phyloP scores from a whole-genome alignment of 2,113 vertebrate species.

The Phaetusa simplex region DNA sequence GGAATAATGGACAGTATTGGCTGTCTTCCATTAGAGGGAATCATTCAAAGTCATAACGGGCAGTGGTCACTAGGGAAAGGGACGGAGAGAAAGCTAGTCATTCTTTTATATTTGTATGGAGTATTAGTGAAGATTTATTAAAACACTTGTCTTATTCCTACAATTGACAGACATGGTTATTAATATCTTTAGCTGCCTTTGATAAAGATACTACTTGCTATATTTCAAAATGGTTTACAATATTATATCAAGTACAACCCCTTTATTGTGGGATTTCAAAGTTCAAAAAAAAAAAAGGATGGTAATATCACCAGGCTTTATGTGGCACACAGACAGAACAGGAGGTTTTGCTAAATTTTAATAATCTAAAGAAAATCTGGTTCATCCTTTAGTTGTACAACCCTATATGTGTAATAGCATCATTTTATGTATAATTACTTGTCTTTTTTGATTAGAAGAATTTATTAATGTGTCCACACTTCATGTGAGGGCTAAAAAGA shows the following conservation, averaged over 20 bases:
- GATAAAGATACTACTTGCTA: slow-evolving; percentile 33
- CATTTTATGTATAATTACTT: slow-evolving; percentile 60
- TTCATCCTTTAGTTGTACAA: neutral
- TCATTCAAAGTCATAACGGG: slow-evolving; percentile 56
- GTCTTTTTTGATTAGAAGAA: slow-evolving; percentile 52
- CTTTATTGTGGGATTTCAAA: slow-evolving; percentile 13
- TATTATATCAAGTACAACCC: neutral
- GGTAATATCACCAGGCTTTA: neutral
- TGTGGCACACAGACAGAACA: neutral
- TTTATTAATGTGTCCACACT: slow-evolving; percentile 36
- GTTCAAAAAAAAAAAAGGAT: neutral
- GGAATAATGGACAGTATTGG: slow-evolving; percentile 52
- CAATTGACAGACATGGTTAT: slow-evolving; percentile 35
- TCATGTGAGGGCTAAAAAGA: slow-evolving; percentile 15
- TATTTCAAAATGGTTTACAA: slow-evolving; percentile 55
- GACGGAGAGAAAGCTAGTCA: slow-evolving; percentile 41
- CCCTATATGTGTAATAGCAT: neutral
- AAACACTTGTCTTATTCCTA: slow-evolving; percentile 65
- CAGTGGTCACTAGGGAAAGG: slow-evolving; percentile 27
- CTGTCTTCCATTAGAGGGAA: slow-evolving; percentile 53
- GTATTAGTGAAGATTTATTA: slow-evolving; percentile 73
- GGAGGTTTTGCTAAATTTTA: neutral
- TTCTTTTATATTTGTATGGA: slow-evolving; percentile 61
- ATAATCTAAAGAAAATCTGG: neutral
- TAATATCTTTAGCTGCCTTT: slow-evolving; percentile 66